Conservation (phyloP, 2,888 invertebrate species). For the Pachliopta kotzebuea region DNA sequence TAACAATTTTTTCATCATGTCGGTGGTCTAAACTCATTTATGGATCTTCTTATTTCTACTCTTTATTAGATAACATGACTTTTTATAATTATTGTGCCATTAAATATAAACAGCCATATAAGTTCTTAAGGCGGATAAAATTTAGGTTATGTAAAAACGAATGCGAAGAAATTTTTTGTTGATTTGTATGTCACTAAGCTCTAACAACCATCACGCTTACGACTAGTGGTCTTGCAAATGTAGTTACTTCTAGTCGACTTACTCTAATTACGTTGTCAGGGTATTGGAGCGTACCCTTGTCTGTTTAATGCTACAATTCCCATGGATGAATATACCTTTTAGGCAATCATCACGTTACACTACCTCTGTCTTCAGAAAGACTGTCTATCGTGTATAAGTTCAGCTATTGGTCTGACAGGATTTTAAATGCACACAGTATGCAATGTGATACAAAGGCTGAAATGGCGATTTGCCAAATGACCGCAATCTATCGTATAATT, state of each 20-base stretch:
- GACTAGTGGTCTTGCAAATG: slow-evolving; percentile 18
- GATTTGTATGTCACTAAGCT: slow-evolving; percentile 7
- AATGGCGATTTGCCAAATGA: slow-evolving; percentile 21
- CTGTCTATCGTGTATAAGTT: neutral
- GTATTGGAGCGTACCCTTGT: slow-evolving; percentile 15
- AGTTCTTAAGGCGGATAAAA: too few species aligned
- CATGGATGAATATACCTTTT: slow-evolving; percentile 1
- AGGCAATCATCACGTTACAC: neutral
- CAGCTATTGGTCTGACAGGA: slow-evolving; percentile 10
- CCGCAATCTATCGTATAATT: slow-evolving; percentile 17
- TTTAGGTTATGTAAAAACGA: neutral
- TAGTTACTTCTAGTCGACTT: slow-evolving; percentile 15
- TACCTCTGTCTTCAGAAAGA: too few species aligned
- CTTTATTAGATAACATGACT: neutral
- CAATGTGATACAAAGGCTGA: slow-evolving; percentile 2
- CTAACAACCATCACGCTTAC: slow-evolving; percentile 5
- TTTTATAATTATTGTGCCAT: too few species aligned
- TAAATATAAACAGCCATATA: too few species aligned
- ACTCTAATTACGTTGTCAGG: slow-evolving; percentile 11
- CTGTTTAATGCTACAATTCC: slow-evolving; percentile 6
- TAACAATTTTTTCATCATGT: too few species aligned
- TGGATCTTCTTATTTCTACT: too few species aligned
- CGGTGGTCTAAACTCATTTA: too few species aligned
- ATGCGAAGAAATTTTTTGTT: neutral
- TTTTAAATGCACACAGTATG: slow-evolving; percentile 11